These are phyloP conservation scores for Sciurus vulgaris DNA, from an alignment of 2,797 vertebrate species.

Conservation along the genomic window DNA sequence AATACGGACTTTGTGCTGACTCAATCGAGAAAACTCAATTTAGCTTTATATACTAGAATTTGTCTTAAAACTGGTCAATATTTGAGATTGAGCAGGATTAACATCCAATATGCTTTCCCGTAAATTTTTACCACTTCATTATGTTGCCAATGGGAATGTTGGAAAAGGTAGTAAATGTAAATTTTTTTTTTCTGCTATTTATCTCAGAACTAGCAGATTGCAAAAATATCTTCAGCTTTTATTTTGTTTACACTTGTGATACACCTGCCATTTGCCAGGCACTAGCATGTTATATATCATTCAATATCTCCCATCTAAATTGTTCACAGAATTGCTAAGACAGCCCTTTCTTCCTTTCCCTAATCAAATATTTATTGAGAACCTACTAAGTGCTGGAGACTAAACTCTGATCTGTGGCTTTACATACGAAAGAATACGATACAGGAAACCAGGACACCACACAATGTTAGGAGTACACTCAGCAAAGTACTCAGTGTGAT, in stretches of 20 bases:
- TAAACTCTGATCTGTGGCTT: background rate
- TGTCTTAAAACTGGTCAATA: slow-evolving; percentile 17
- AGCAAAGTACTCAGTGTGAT: background rate
- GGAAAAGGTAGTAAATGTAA: background rate
- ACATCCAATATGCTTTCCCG: background rate
- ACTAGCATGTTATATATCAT: background rate
- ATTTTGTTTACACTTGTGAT: background rate
- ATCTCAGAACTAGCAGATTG: background rate
- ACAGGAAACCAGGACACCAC: background rate
- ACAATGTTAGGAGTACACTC: background rate
- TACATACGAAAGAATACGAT: background rate
- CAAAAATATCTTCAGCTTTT: background rate
- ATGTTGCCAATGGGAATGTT: background rate
- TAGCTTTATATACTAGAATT: background rate
- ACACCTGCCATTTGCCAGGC: background rate
- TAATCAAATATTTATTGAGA: background rate
- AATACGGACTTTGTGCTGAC: background rate
- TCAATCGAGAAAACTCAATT: slow-evolving; percentile 1
- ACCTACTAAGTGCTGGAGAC: background rate
- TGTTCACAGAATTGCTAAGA: background rate
- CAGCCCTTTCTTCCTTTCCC: background rate
- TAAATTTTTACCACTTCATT: background rate
- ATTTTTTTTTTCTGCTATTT: background rate
- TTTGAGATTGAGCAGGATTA: background rate
- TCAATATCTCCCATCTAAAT: background rate